Evolutionary conservation across 2,113 vertebrate species (phyloP), one percentile per base, ranked within the genome.

Genomic region (Dipodomys merriami): DNA sequence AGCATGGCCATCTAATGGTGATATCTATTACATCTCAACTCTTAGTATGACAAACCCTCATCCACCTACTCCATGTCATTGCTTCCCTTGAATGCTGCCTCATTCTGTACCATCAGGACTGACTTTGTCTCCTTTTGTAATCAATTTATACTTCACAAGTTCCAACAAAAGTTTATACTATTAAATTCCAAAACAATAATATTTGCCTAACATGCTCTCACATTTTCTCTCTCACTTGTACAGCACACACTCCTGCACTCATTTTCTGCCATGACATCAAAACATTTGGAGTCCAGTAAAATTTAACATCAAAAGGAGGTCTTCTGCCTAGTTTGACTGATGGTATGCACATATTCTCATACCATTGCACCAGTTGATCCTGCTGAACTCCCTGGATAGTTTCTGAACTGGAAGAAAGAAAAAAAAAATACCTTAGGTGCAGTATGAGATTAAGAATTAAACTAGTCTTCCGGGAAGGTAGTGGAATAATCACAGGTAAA

Each of bases 141-240:
- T 88, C 60, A 77, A 72, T 78, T 53, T 87, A 10, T 76, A 76
- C 7, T 64, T 95, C 1, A 3, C 49, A 82, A 30, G n/a, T 60
- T 86, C 49, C 33, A 85, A 64, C 27, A 53, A 93, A 89, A 23
- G n/a, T 88, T 60, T 67, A 69, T 79, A 35, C 33, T 93, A 27
- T 88, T 88, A 95, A 91, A 92, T 78, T 25, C 49, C n/a, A 90
- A 90, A 23, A 78, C 6, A 82, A 78, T 22, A 20, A 90, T 85
- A 25, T 81, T 33, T 35, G 25, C 74, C 86, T 69, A 62, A 27
- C 79, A 69, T 5, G 60, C 20, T 15, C 20, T 73, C 19, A 33
- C 5, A 25, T 13, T 49, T 49, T 73, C 13, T 62, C 65, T 94
- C 4, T 64, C 15, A 81, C 5, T 69, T 39, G 30, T 33, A 60